Evolutionary conservation across 2,888 invertebrate species (phyloP).

Genomic region (Cheiracanthium punctorium): DNA sequence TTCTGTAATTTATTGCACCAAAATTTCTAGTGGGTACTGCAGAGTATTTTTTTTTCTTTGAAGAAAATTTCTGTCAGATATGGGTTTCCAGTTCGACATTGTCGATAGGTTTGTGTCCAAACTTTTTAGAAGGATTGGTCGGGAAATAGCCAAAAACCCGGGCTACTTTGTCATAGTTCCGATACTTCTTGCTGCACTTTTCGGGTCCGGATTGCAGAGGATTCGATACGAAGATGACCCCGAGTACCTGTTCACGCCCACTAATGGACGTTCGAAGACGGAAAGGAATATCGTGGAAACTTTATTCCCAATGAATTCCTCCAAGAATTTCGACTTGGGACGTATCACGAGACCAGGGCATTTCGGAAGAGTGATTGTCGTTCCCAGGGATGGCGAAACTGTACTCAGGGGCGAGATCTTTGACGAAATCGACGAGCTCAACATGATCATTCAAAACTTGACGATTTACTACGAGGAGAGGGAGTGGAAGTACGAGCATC

Average conservation of each 20-base stretch:
- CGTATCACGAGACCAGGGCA: conserved; percentile 93
- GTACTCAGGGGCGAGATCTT: conserved; percentile 87
- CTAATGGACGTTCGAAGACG: conserved; percentile 83
- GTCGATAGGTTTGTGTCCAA: conserved; percentile 71
- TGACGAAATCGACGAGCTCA: conserved; percentile 85
- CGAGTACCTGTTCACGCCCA: conserved; percentile 92
- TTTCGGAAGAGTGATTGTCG: conserved; percentile 89
- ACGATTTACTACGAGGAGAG: conserved; percentile 80
- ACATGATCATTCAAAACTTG: conserved; percentile 86
- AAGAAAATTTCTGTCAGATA: not conserved
- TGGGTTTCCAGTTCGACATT: conserved; percentile 49
- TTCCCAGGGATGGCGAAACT: conserved; percentile 87
- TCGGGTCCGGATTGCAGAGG: conserved; percentile 90
- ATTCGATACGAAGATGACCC: conserved; percentile 93
- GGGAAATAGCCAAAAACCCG: conserved; percentile 86
- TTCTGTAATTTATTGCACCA: not conserved
- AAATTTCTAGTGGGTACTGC: not conserved
- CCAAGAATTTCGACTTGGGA: conserved; percentile 88
- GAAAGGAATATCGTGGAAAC: conserved; percentile 89
- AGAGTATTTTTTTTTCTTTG: no score
- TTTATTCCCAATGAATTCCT: conserved; percentile 91
- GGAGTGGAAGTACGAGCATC: conserved; percentile 78
- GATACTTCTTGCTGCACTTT: conserved; percentile 85
- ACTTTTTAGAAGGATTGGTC: conserved; percentile 79
- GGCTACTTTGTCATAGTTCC: conserved; percentile 93